Base-by-base conservation (phyloP, 2,797 vertebrate genomes). In the Threskiornis aethiopicus region DNA sequence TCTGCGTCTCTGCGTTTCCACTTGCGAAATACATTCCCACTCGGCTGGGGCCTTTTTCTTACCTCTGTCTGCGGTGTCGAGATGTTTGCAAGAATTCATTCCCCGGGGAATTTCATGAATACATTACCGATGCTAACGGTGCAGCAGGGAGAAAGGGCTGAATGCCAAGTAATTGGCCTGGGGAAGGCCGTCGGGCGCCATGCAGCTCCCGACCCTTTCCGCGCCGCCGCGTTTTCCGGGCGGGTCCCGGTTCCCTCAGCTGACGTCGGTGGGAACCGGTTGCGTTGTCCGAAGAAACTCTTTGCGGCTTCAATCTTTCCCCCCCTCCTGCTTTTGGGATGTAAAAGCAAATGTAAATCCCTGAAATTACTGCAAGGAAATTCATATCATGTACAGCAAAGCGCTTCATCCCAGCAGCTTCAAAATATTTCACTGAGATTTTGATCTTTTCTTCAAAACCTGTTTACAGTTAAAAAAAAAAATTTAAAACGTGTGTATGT, bases 381-480 rank as follows among this genome's bases (percentile, higher is more conserved):
- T 93, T 95, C 90, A 37, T 79, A 46, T 90, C 92, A 51, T 72
- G 90, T 29, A 76, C 83, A 33, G 88, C 0, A 0, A 66, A 84
- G 70, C 7, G 4, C 90, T 96, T 92, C 93, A 87, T 94, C 87
- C 78, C 84, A 22, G 41, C 54, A 9, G 89, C 92, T 96, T 96
- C 96, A 93, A 94, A 96, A 93, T 90, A 69, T 51, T 94, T 89
- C 66, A 19, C 66, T 76, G 85, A 65, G 96, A 94, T 95, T 96
- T 96, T 95, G 95, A 97, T 97, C 96, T 97, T 75, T 75, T 84
- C 94, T 95, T 97, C 95, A 94, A 93, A 96, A 93, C 94, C 94
- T 97, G 93, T 90, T 96, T 90, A 78, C 83, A 55, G 96, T 90
- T 78, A 76, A 73, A 47, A 24, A 51, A 46, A 72, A 37, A 49